These are phyloP conservation scores for Ophioninae sp. DNA, from an alignment of 2,888 invertebrate species.

Conservation along the genomic window DNA sequence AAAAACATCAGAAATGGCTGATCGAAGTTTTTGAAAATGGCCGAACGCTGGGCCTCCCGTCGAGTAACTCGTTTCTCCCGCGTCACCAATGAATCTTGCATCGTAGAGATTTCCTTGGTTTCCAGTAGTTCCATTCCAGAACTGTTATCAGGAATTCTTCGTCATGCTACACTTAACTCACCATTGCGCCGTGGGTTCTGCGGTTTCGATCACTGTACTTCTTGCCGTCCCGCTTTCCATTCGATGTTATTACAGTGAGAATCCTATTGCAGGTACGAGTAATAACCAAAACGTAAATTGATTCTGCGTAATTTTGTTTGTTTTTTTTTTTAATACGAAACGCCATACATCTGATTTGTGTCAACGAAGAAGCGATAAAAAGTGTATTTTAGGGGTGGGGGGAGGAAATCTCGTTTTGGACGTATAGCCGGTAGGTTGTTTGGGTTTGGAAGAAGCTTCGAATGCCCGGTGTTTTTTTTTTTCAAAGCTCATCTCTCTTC, in stretches of 20 bases:
- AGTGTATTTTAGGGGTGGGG: neutral
- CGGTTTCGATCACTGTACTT: slow-evolving; percentile 27
- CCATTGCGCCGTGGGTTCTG: slow-evolving; percentile 9
- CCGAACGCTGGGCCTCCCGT: neutral
- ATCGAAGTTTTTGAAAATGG: neutral
- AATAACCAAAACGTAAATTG: neutral
- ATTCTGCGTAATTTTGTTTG: neutral
- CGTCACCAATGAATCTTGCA: neutral
- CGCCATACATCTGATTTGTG: neutral
- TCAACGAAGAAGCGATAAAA: neutral
- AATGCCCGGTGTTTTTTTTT: neutral
- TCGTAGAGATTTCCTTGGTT: slow-evolving; percentile 2
- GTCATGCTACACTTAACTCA: slow-evolving; percentile 53
- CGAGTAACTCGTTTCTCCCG: neutral
- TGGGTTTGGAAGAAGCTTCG: neutral
- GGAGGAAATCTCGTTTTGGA: neutral
- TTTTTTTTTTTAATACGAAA: neutral
- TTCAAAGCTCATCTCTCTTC: slow-evolving; percentile 71
- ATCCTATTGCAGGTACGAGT: slow-evolving; percentile 1
- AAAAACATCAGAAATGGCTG: neutral
- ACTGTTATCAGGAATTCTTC: slow-evolving; percentile 30
- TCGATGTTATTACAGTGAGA: slow-evolving; percentile 2
- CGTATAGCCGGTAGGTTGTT: neutral
- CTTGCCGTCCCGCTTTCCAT: slow-evolving; percentile 51
- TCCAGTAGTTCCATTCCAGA: neutral